A percentile compares a stretch with the other conserved stretches of the same genome.
These are phyloP conservation scores for Dendrocincla tyrannina DNA, from an alignment of 2,797 vertebrate genomes.

Conservation along the genomic window DNA sequence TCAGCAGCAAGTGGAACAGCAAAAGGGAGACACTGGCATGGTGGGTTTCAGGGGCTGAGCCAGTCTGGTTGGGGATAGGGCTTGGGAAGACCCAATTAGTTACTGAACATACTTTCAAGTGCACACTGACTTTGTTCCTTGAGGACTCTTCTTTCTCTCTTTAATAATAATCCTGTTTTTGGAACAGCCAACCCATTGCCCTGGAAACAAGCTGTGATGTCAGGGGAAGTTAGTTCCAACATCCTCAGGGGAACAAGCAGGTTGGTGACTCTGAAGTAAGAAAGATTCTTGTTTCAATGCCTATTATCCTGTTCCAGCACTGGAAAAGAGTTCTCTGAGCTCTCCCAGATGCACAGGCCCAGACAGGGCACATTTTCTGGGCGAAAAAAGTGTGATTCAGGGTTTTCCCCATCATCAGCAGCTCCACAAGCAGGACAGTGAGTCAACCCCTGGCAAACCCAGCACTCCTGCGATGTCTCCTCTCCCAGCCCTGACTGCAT, in stretches of 20 bases:
- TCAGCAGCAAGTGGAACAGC: neutral
- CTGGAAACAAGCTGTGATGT: constrained; percentile 35
- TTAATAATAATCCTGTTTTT: neutral
- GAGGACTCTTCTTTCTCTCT: neutral
- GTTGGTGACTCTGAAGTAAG: neutral
- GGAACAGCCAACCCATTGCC: neutral
- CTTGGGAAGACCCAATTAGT: neutral
- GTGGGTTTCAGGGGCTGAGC: neutral
- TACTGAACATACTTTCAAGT: neutral
- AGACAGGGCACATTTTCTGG: neutral
- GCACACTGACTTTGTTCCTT: neutral
- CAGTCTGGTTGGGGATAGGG: rapidly evolving
- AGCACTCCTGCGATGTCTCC: rapidly evolving
- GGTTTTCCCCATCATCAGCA: neutral
- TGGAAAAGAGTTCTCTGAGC: neutral
- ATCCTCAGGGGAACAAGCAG: neutral
- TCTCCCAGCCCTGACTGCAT: rapidly evolving
- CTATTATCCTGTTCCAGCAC: neutral
- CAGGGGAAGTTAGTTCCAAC: neutral
- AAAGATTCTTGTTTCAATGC: neutral
- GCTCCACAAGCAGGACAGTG: rapidly evolving
- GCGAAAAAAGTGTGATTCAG: neutral
- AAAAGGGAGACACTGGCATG: neutral
- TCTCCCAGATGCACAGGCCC: neutral
- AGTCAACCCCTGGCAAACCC: rapidly evolving